These are phyloP conservation scores for Harpagifer antarcticus DNA, from an alignment of 2,797 vertebrate species.

Conservation along the genomic window DNA sequence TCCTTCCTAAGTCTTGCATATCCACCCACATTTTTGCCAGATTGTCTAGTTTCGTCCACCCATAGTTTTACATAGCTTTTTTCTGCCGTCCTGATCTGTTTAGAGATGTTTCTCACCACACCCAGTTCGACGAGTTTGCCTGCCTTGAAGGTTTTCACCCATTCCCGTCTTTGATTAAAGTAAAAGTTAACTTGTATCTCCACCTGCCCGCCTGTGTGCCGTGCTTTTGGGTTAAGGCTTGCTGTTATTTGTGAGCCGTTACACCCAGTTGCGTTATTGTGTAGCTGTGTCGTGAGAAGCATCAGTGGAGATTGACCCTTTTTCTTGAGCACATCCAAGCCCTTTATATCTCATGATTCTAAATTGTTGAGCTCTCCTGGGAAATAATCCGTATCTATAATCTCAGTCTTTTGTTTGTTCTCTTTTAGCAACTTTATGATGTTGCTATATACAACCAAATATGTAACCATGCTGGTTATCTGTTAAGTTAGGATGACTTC, in stretches of 20 bases:
- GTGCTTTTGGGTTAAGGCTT: neutral
- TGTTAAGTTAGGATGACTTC: neutral
- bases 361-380: neutral
- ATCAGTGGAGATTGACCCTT: neutral
- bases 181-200: neutral
- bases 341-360: neutral
- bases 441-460: neutral
- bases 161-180: neutral
- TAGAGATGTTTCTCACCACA: neutral
- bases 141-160: neutral
- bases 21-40: neutral
- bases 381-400: neutral
- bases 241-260: neutral
- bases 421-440: neutral
- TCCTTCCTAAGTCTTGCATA: neutral
- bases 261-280: neutral
- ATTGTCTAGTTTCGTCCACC: neutral
- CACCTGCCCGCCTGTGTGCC: neutral
- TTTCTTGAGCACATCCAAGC: conserved; percentile 2
- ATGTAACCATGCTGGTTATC: neutral
- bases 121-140: neutral
- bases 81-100: neutral
- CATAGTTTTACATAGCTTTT: no score
- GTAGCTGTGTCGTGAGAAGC: neutral
- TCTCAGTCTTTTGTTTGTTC: neutral